These are phyloP conservation scores for Protobothrops flavoviridis DNA, from an alignment of 2,113 vertebrate genomes.

Conservation along the genomic window DNA sequence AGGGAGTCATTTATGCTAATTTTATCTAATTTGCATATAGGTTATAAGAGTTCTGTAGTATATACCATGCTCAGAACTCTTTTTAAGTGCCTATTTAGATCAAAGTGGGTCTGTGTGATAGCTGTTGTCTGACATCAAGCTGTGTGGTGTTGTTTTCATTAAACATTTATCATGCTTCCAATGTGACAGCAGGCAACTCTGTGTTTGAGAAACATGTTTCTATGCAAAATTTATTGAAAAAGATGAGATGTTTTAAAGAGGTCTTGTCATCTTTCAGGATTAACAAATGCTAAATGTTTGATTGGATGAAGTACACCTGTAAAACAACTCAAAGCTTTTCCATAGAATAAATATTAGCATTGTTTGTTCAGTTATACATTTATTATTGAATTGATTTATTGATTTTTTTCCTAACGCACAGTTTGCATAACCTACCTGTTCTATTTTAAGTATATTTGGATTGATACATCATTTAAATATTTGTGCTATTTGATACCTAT, in stretches of 20 bases:
- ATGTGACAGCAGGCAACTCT: constrained; percentile 92
- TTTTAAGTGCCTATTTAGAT: constrained; percentile 84
- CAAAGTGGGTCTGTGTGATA: constrained; percentile 83
- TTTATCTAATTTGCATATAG: constrained; percentile 82
- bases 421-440: rapidly evolving
- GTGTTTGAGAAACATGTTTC: constrained; percentile 84
- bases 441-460: not conserved
- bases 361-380: constrained; percentile 36
- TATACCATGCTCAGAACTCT: constrained; percentile 69
- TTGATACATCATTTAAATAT: not conserved
- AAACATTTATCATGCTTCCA: constrained; percentile 96
- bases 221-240: constrained; percentile 98
- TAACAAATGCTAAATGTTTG: constrained; percentile 83
- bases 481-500: not conserved
- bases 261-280: constrained; percentile 86
- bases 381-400: not conserved
- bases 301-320: constrained; percentile 64
- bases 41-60: constrained; percentile 76
- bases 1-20: constrained; percentile 79
- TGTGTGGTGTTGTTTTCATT: constrained; percentile 96
- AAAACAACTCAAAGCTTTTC: not conserved
- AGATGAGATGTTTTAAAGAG: constrained; percentile 82
- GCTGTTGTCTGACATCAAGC: constrained; percentile 87
- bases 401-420: not conserved
- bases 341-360: not conserved